A percentile compares a stretch with the other conserved stretches of the same genome.
Evolutionary conservation across 2,113 vertebrate genomes (phyloP).

Genomic region (Muscicapa adusta): DNA sequence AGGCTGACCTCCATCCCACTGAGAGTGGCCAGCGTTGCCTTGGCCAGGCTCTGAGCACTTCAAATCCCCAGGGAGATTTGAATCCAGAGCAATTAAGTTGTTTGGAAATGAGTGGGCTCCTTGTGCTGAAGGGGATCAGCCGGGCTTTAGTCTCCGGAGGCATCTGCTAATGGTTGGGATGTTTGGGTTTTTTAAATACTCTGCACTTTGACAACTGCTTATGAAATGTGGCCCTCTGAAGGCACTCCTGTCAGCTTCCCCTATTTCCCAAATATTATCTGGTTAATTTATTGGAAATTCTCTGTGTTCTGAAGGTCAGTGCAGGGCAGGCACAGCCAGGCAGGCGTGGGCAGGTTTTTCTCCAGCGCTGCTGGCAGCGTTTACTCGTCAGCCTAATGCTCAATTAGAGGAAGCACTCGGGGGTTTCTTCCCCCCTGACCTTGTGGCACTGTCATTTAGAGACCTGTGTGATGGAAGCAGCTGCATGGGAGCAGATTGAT

Average conservation of each 20-base stretch:
- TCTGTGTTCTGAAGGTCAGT: neutral
- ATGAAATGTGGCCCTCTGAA: neutral
- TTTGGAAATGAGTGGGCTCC: neutral
- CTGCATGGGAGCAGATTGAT: neutral
- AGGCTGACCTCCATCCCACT: neutral
- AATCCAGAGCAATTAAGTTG: neutral
- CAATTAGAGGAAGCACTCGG: neutral
- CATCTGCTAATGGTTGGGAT: neutral
- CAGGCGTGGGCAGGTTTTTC: neutral
- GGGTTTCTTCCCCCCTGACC: neutral
- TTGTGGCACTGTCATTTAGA: neutral
- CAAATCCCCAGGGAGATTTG: neutral
- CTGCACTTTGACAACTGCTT: neutral
- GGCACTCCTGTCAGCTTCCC: neutral
- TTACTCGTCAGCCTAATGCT: neutral
- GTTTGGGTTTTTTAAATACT: neutral
- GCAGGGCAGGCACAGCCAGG: neutral
- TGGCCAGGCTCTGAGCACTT: neutral
- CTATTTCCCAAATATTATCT: neutral
- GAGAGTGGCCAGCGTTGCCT: accelerated
- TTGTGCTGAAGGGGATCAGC: neutral
- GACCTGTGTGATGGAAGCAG: neutral
- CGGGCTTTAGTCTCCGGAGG: neutral
- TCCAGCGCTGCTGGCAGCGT: neutral
- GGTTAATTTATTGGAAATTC: neutral